Conservation (phyloP, 2,888 invertebrate species). For the Agrotis segetum region DNA sequence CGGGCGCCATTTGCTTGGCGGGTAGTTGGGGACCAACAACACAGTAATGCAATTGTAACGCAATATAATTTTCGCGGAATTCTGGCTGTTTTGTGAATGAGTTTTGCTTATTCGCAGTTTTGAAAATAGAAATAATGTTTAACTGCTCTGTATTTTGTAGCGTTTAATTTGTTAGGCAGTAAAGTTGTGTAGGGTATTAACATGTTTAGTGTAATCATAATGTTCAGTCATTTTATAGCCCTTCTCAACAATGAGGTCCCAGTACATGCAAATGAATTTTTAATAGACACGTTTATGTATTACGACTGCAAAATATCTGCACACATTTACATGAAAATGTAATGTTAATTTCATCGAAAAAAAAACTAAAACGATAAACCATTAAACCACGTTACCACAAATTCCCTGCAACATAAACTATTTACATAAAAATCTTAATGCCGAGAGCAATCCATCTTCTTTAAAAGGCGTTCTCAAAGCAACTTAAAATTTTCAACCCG, state of each 20-base stretch:
- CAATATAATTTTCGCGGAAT: constrained; percentile 61
- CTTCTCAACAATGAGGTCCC: background rate
- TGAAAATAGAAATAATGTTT: constrained; percentile 55
- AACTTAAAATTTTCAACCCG: constrained; percentile 61
- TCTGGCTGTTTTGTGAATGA: constrained; percentile 47
- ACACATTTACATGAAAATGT: background rate
- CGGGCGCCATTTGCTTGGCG: constrained; percentile 61
- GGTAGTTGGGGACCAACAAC: constrained; percentile 26
- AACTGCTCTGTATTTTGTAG: constrained; percentile 37
- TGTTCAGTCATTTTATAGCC: background rate
- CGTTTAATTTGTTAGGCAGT: constrained; percentile 15
- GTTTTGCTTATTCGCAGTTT: constrained; percentile 53
- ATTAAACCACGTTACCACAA: constrained; percentile 36
- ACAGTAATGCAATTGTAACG: constrained; percentile 64
- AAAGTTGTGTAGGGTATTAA: background rate
- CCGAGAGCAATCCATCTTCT: constrained; percentile 58
- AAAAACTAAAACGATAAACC: constrained; percentile 10
- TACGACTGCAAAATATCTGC: background rate
- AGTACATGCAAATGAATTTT: background rate
- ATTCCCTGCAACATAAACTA: constrained; percentile 49
- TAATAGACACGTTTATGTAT: background rate
- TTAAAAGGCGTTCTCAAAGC: constrained; percentile 59
- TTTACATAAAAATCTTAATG: constrained; percentile 59
- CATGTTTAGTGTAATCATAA: background rate
- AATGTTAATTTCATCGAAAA: background rate